Evolutionary conservation across 2,797 vertebrate species (phyloP).

Genomic region (Psittacula derbiana): DNA sequence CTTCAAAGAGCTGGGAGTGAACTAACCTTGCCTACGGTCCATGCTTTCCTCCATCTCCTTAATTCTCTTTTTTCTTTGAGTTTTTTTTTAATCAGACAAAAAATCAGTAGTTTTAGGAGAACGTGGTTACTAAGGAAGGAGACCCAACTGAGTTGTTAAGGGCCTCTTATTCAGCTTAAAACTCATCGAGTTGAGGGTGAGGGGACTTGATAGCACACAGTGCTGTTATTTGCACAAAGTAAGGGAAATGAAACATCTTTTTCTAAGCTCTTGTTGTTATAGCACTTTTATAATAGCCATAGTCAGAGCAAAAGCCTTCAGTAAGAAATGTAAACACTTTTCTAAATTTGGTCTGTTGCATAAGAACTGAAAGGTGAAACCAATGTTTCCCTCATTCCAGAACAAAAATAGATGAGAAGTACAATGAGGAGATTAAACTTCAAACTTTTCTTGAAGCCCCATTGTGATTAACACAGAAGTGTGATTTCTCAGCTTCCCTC

Average conservation of each 20-base stretch:
- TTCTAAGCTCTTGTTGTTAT: neutral
- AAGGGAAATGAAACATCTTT: neutral
- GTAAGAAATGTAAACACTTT: conserved; percentile 41
- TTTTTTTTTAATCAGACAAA: neutral
- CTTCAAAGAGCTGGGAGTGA: neutral
- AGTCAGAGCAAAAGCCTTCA: neutral
- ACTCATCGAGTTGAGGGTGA: neutral
- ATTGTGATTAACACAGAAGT: neutral
- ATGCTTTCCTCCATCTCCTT: neutral
- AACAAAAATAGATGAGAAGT: conserved; percentile 1
- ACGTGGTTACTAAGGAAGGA: neutral
- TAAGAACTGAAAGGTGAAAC: conserved; percentile 31
- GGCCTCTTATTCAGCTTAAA: neutral
- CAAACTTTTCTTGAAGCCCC: neutral
- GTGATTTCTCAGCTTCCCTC: neutral
- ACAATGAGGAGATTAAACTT: neutral
- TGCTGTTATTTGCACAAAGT: neutral
- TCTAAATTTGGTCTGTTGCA: neutral
- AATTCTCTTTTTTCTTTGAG: neutral
- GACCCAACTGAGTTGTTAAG: neutral
- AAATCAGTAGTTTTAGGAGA: neutral
- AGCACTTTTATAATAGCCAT: neutral
- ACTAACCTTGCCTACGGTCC: neutral
- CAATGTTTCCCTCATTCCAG: neutral
- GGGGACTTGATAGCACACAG: neutral